phyloP scores from a whole-genome alignment of 2,113 vertebrate genomes.

The Clupea harengus region DNA sequence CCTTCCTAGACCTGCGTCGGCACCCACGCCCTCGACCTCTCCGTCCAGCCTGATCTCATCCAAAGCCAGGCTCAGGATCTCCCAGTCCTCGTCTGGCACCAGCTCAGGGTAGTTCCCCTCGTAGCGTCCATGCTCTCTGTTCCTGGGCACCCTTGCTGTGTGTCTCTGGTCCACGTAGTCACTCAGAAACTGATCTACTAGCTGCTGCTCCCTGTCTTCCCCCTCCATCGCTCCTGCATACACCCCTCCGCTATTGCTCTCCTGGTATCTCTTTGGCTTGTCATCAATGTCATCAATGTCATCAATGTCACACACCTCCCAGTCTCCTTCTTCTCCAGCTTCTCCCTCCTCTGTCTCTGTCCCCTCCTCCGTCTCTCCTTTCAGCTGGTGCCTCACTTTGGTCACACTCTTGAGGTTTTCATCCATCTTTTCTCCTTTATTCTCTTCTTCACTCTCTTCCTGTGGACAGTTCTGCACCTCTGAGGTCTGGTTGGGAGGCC shows the following conservation, averaged over 20 bases:
- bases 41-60: constrained; percentile 43
- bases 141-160: background rate
- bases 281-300: background rate
- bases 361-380: background rate
- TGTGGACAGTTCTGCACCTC: background rate
- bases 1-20: background rate
- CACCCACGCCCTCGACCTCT: constrained; percentile 28
- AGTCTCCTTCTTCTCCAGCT: background rate
- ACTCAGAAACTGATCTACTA: background rate
- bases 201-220: constrained; percentile 3
- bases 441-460: background rate
- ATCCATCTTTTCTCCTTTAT: background rate
- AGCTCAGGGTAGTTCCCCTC: background rate
- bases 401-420: background rate
- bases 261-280: background rate
- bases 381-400: background rate
- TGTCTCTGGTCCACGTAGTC: background rate
- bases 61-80: constrained; percentile 38
- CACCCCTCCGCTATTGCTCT: background rate
- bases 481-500: background rate
- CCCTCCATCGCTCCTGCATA: background rate
- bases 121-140: background rate
- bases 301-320: background rate
- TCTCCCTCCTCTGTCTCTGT: background rate
- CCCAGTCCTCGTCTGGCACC: constrained; percentile 25